These are phyloP conservation scores for Eremophila alpestris DNA, from an alignment of 2,797 vertebrate species.

Conservation along the genomic window DNA sequence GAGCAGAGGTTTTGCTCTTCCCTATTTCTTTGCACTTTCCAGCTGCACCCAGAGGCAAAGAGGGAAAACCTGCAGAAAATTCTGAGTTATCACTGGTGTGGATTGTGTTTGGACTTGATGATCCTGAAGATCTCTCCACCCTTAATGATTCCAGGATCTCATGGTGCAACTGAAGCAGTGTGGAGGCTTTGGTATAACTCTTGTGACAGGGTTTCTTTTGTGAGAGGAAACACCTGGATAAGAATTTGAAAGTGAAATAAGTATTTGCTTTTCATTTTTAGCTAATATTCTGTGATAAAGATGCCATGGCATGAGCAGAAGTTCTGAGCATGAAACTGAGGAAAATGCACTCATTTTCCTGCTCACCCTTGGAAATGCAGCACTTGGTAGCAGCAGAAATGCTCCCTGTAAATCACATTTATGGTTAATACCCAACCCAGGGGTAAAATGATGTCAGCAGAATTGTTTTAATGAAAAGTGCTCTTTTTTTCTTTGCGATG, in stretches of 20 bases:
- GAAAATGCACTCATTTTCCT: background rate
- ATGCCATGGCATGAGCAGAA: background rate
- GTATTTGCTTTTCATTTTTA: background rate
- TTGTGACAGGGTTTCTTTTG: background rate
- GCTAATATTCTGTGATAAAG: background rate
- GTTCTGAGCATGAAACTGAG: background rate
- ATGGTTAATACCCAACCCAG: background rate
- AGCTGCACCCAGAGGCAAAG: background rate
- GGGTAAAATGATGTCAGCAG: slow-evolving; percentile 14
- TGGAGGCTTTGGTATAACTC: background rate
- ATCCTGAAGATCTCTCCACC: background rate
- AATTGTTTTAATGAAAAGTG: slow-evolving; percentile 44
- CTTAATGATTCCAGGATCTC: background rate
- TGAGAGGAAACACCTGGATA: background rate
- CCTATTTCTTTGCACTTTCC: background rate
- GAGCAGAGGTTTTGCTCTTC: background rate
- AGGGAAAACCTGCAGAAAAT: background rate
- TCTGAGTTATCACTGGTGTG: background rate
- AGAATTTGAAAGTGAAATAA: background rate
- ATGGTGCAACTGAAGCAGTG: background rate
- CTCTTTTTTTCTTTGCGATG: background rate
- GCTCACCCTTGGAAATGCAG: background rate
- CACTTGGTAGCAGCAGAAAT: background rate
- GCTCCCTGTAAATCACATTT: background rate
- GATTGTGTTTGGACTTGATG: background rate